phyloP scores from a whole-genome alignment of 1,140 invertebrate genomes.

The Eriosoma lanigerum region DNA sequence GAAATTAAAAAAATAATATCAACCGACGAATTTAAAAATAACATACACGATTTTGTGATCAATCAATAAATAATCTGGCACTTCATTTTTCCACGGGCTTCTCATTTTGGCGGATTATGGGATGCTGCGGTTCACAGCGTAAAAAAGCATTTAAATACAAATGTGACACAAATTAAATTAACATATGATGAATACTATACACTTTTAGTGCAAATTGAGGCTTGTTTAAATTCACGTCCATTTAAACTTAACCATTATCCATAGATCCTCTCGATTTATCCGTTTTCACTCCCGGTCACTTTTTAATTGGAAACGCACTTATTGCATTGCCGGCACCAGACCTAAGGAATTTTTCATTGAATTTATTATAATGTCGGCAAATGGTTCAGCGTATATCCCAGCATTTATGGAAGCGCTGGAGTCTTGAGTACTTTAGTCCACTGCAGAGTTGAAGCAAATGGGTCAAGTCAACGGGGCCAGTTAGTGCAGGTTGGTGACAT shows the following conservation, averaged over 20 bases:
- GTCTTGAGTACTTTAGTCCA: constrained; percentile 56
- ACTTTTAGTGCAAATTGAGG: constrained; percentile 53
- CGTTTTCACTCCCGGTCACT: constrained; percentile 56
- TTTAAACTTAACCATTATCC: constrained; percentile 56
- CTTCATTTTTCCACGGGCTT: constrained; percentile 56
- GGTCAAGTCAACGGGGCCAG: too few species aligned
- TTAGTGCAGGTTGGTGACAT: neutral
- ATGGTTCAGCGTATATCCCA: constrained; percentile 53
- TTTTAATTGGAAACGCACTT: constrained; percentile 54
- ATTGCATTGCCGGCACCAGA: constrained; percentile 38
- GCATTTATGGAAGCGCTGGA: constrained; percentile 56
- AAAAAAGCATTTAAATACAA: too few species aligned
- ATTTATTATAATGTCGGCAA: constrained; percentile 52
- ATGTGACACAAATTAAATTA: too few species aligned
- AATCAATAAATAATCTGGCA: constrained; percentile 55
- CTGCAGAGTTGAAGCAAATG: neutral
- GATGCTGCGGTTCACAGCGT: constrained; percentile 55
- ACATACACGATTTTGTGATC: neutral
- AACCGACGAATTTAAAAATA: too few species aligned
- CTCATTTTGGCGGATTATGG: constrained; percentile 58
- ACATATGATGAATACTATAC: too few species aligned
- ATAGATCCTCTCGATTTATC: constrained; percentile 55
- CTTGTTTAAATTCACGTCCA: constrained; percentile 58
- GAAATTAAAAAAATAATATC: neutral
- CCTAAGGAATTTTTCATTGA: constrained; percentile 38